Evolutionary conservation across 2,888 invertebrate genomes (phyloP).

Genomic region (Euplexia lucipara): DNA sequence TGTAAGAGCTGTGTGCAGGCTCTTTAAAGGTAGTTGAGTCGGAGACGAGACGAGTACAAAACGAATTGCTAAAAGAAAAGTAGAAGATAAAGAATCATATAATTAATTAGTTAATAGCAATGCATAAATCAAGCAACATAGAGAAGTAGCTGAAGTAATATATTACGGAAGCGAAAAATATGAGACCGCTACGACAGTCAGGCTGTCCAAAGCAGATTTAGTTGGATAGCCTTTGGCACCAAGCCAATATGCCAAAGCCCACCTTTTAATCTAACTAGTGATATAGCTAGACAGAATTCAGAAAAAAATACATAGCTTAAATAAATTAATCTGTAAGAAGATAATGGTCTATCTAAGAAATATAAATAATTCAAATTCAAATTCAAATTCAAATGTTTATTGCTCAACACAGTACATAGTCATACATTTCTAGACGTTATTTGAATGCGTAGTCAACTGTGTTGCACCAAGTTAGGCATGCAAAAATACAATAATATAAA

Average conservation of each 20-base stretch:
- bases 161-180: background rate
- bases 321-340: background rate
- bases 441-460: too few relatives aligned
- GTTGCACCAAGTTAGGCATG: too few relatives aligned
- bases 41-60: slow-evolving; percentile 17
- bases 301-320: slow-evolving; percentile 14
- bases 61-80: background rate
- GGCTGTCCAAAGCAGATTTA: slow-evolving; percentile 1
- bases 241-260: slow-evolving; percentile 26
- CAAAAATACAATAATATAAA: too few relatives aligned
- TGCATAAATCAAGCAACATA: background rate
- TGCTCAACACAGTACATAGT: too few relatives aligned
- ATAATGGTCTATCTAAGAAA: background rate
- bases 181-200: background rate
- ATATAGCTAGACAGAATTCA: slow-evolving; percentile 13
- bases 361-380: too few relatives aligned
- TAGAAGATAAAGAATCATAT: background rate
- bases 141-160: too few relatives aligned
- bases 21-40: slow-evolving; percentile 24
- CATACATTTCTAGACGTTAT: too few relatives aligned
- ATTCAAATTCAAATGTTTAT: too few relatives aligned
- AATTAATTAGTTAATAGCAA: background rate
- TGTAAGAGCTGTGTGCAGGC: slow-evolving; percentile 50
- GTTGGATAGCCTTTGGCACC: slow-evolving; percentile 11
- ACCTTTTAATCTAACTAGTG: slow-evolving; percentile 17